A percentile compares a stretch with the other conserved stretches of the same genome.
Evolutionary conservation across 1,140 invertebrate genomes (phyloP).

Genomic region (Muscidifurax raptorellus): DNA sequence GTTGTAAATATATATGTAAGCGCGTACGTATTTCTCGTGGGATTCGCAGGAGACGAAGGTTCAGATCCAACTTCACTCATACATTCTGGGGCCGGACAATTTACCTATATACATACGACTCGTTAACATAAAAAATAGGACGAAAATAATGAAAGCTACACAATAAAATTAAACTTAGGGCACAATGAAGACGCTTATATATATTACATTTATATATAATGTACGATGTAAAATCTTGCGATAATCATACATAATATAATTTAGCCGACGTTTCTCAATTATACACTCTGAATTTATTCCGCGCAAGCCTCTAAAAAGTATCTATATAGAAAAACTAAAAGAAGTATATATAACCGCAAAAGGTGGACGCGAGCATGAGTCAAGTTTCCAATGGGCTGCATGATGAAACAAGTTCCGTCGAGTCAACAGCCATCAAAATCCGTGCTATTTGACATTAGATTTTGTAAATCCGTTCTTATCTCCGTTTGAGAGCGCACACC

Average conservation of each 20-base stretch:
- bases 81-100: background rate
- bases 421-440: background rate
- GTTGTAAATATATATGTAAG: background rate
- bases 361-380: background rate
- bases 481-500: background rate
- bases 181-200: constrained; percentile 66
- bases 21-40: background rate
- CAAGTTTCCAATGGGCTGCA: background rate
- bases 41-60: background rate
- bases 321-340: constrained; percentile 12
- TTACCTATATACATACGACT: background rate
- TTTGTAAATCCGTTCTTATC: background rate
- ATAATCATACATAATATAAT: constrained; percentile 58
- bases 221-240: constrained; percentile 47
- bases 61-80: background rate
- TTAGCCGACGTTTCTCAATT: constrained; percentile 56
- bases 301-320: background rate
- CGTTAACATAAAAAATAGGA: constrained; percentile 19
- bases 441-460: background rate
- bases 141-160: constrained; percentile 56
- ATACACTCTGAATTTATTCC: constrained; percentile 35
- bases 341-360: background rate
- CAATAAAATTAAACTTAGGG: constrained; percentile 66
- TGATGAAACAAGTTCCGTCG: background rate
- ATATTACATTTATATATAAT: constrained; percentile 60